A percentile compares a stretch with the other conserved stretches of the same genome.
Evolutionary conservation across 2,113 vertebrate species (phyloP).

Genomic region (Pao palembangensis): DNA sequence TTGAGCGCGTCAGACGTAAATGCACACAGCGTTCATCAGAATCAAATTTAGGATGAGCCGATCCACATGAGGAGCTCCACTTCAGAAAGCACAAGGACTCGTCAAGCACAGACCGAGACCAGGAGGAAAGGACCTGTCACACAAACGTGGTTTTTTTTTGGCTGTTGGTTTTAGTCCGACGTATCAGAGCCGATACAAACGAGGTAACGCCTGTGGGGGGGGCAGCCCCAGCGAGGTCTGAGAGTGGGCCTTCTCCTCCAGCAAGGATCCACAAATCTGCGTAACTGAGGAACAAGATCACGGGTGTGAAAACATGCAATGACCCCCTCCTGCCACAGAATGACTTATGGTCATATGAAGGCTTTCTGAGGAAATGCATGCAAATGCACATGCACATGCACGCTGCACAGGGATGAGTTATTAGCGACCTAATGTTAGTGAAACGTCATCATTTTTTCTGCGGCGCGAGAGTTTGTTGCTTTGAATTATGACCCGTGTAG

Average conservation of each 20-base stretch:
- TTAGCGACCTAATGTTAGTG: constrained; percentile 60
- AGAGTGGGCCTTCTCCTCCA: neutral
- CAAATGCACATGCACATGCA: constrained; percentile 23
- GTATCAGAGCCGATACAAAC: too few species aligned
- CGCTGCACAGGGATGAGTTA: constrained; percentile 46
- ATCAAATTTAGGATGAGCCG: too few species aligned
- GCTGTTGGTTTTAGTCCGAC: too few species aligned
- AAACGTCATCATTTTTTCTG: constrained; percentile 60
- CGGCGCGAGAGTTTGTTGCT: constrained; percentile 49
- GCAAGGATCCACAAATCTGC: neutral
- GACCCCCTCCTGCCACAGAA: neutral
- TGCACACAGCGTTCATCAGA: too few species aligned
- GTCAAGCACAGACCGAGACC: too few species aligned
- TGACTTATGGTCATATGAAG: constrained; percentile 1
- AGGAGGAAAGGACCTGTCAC: too few species aligned
- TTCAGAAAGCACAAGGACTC: too few species aligned
- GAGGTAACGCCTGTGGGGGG: too few species aligned
- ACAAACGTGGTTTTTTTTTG: too few species aligned
- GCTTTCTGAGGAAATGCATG: constrained; percentile 38
- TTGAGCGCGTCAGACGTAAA: too few species aligned
- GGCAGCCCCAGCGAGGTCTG: too few species aligned
- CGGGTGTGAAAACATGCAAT: constrained; percentile 30
- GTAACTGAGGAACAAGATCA: constrained; percentile 24
- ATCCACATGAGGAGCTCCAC: too few species aligned
- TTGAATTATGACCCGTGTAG: constrained; percentile 58